Evolutionary conservation across 53 echinoderm and acorn worm genomes (phyloP).

Genomic region (Zoroaster sp.): DNA sequence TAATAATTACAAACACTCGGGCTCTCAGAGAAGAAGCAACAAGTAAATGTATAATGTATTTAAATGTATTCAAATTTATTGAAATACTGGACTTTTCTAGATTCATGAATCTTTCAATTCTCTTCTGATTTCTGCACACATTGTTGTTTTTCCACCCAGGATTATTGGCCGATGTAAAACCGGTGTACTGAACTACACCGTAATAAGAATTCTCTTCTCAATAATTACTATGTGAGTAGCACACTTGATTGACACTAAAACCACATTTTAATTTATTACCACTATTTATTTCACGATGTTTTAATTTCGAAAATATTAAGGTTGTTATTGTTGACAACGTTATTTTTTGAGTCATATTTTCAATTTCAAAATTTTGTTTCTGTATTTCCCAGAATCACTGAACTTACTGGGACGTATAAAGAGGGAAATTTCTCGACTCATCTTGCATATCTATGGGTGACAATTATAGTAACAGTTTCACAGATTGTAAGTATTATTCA

Average conservation of each 20-base stretch:
- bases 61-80: too few species aligned
- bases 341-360: too few species aligned
- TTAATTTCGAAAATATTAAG: too few species aligned
- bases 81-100: too few species aligned
- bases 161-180: slow-evolving; percentile 56
- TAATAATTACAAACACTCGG: too few species aligned
- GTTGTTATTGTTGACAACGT: too few species aligned
- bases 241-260: too few species aligned
- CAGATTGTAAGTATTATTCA: slow-evolving; percentile 87
- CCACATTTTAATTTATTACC: too few species aligned
- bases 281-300: too few species aligned
- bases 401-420: slow-evolving; percentile 44
- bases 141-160: slow-evolving; percentile 11
- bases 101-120: not conserved
- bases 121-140: not conserved
- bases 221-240: slow-evolving; percentile 60
- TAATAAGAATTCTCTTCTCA: slow-evolving; percentile 46
- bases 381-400: not conserved
- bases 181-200: slow-evolving; percentile 65
- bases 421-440: slow-evolving; percentile 62
- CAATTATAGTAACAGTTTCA: slow-evolving; percentile 61
- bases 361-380: too few species aligned
- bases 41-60: too few species aligned
- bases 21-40: too few species aligned
- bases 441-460: slow-evolving; percentile 74